phyloP scores from a whole-genome alignment of 2,797 vertebrate genomes.

The Eremophila alpestris region DNA sequence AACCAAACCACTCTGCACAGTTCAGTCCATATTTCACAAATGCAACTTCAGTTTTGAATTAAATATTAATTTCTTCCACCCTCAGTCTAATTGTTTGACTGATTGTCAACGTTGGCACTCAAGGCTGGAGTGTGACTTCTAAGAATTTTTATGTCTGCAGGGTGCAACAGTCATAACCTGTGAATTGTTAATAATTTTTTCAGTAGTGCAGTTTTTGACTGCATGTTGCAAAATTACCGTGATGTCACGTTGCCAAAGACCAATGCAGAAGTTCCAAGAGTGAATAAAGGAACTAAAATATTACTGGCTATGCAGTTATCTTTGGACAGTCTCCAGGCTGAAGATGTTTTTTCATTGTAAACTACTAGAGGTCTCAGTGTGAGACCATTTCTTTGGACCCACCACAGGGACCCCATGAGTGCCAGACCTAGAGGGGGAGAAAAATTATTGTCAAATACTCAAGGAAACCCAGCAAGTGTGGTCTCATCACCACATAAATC shows the following conservation, averaged over 20 bases:
- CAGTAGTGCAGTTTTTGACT: constrained; percentile 21
- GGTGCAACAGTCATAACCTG: constrained; percentile 1
- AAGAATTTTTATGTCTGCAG: neutral
- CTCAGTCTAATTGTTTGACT: neutral
- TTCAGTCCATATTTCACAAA: neutral
- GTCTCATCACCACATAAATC: constrained; percentile 75
- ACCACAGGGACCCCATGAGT: constrained; percentile 45
- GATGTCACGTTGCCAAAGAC: constrained; percentile 60
- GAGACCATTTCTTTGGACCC: constrained; percentile 66
- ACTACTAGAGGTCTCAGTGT: constrained; percentile 55
- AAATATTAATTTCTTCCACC: neutral
- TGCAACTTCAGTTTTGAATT: neutral
- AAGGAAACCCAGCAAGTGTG: constrained; percentile 66
- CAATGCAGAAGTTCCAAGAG: constrained; percentile 62
- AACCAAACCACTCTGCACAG: neutral
- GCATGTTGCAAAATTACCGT: constrained; percentile 49
- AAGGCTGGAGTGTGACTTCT: neutral
- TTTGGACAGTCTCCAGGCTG: constrained; percentile 73
- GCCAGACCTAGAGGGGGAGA: constrained; percentile 58
- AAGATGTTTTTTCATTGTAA: constrained; percentile 73
- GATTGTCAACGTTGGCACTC: neutral
- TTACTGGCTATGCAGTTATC: constrained; percentile 68
- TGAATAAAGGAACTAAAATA: constrained; percentile 71
- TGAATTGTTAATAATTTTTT: constrained; percentile 1
- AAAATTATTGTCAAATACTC: constrained; percentile 58